Conservation (phyloP, 2,113 vertebrate species). For the Pseudorasbora parva region DNA sequence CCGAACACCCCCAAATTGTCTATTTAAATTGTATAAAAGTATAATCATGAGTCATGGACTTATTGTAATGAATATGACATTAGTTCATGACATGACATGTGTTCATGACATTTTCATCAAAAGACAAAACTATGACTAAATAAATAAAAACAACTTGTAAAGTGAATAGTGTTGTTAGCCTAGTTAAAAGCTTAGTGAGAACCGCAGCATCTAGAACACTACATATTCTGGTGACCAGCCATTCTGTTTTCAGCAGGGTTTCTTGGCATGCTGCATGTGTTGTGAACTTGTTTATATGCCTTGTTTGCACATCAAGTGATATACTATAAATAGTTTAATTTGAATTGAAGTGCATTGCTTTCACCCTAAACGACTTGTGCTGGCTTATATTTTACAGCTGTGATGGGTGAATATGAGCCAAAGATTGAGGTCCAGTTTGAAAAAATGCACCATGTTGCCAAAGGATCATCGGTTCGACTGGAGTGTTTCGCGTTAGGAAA, state of each 20-base stretch:
- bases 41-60: too few species aligned
- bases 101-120: too few species aligned
- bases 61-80: too few species aligned
- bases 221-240: not conserved
- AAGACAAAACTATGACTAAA: too few species aligned
- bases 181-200: not conserved
- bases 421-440: constrained; percentile 90
- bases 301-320: constrained; percentile 1
- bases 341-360: constrained; percentile 11
- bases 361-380: constrained; percentile 41
- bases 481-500: constrained; percentile 94
- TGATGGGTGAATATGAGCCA: constrained; percentile 92
- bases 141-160: not conserved
- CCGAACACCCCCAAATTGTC: too few species aligned
- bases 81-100: too few species aligned
- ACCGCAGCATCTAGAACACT: not conserved
- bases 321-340: not conserved
- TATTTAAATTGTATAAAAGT: too few species aligned
- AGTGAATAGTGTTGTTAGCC: not conserved
- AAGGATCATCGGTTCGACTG: constrained; percentile 86
- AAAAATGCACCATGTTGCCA: constrained; percentile 75
- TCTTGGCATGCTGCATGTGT: not conserved
- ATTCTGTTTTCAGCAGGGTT: not conserved
- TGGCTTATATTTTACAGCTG: constrained; percentile 72
- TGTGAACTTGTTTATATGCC: constrained; percentile 1